phyloP scores from a whole-genome alignment of 2,888 invertebrate species.

The Aphidius colemani region DNA sequence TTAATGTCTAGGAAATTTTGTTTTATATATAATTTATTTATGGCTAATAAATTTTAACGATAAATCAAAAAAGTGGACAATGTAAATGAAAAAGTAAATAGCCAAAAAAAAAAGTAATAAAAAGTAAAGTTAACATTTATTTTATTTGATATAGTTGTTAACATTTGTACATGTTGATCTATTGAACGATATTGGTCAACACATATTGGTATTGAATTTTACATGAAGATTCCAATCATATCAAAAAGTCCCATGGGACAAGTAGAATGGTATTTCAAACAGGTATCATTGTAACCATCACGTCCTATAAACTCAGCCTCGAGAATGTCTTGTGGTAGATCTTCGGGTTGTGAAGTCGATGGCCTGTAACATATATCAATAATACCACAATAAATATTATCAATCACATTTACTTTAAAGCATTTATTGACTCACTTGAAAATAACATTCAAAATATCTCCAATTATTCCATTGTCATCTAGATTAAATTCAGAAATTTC shows the following conservation, averaged over 20 bases:
- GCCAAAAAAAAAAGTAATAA: too few species aligned
- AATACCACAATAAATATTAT: too few species aligned
- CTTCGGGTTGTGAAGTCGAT: conserved; percentile 65
- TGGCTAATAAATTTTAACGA: too few species aligned
- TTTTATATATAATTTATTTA: too few species aligned
- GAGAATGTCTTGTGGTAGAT: conserved; percentile 63
- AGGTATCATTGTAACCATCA: conserved; percentile 56
- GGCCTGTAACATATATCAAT: conserved; percentile 61
- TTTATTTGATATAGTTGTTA: too few species aligned
- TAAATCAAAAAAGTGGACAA: too few species aligned
- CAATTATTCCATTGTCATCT: conserved; percentile 68
- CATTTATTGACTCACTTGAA: conserved; percentile 66
- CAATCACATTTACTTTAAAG: neutral
- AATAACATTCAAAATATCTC: conserved; percentile 69
- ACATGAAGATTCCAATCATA: conserved; percentile 62
- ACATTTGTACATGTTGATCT: too few species aligned
- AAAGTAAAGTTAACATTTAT: too few species aligned
- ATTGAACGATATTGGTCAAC: too few species aligned
- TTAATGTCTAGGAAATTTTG: too few species aligned
- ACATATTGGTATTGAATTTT: conserved; percentile 41
- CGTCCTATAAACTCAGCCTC: conserved; percentile 65
- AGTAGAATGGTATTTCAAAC: conserved; percentile 60
- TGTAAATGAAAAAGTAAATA: too few species aligned
- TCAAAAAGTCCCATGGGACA: conserved; percentile 67
- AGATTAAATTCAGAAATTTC: conserved; percentile 65